Percentiles rank a stretch among this genome's conserved stretches.
phyloP scores from a whole-genome alignment of 2,113 vertebrate species.

The Xyliphius kryptos region DNA sequence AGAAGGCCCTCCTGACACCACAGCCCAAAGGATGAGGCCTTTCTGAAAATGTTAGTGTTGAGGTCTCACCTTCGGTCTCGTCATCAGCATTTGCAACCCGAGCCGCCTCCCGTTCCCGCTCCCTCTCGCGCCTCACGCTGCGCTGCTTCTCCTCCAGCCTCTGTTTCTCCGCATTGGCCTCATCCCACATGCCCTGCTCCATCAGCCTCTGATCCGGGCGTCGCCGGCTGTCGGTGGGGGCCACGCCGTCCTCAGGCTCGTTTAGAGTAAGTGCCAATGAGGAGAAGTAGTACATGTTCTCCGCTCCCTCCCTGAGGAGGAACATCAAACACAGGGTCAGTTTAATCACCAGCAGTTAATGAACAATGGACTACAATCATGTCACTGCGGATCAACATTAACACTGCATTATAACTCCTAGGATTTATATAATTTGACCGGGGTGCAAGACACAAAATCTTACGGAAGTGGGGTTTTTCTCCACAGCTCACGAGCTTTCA shows the following conservation, averaged over 20 bases:
- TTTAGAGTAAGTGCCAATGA: conserved; percentile 87
- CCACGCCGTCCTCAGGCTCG: conserved; percentile 75
- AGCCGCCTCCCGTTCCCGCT: conserved; percentile 76
- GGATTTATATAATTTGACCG: too few relatives aligned
- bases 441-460: too few relatives aligned
- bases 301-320: conserved; percentile 75
- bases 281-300: conserved; percentile 96
- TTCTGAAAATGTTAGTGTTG: too few relatives aligned
- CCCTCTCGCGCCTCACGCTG: conserved; percentile 60
- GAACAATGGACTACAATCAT: neutral
- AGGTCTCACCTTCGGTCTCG: conserved; percentile 31
- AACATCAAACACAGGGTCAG: neutral
- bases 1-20: too few relatives aligned
- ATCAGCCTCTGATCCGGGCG: conserved; percentile 90
- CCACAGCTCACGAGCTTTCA: conserved; percentile 84
- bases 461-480: conserved; percentile 86
- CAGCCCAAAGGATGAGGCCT: too few relatives aligned
- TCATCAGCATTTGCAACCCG: conserved; percentile 63
- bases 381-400: too few relatives aligned
- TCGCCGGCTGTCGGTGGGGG: conserved; percentile 83
- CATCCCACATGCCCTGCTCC: conserved; percentile 92
- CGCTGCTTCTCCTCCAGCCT: conserved; percentile 94
- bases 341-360: too few relatives aligned
- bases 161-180: conserved; percentile 90
- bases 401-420: too few relatives aligned